These are phyloP conservation scores for Siniperca undulata DNA, from an alignment of 2,797 vertebrate genomes.

Conservation along the genomic window DNA sequence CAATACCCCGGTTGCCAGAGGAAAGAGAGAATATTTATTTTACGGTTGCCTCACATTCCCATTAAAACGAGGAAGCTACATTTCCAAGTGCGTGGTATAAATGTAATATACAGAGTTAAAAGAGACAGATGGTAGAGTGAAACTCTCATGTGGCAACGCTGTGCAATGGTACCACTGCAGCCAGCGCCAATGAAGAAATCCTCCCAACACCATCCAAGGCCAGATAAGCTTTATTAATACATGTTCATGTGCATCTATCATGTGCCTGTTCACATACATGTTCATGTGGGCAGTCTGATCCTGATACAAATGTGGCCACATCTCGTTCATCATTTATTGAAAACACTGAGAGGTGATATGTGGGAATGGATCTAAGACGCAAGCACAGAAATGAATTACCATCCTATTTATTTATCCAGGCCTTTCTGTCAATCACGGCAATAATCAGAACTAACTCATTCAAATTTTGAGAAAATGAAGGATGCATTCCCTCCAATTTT, in stretches of 20 bases:
- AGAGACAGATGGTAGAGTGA: conserved; percentile 85
- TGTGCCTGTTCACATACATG: conserved; percentile 49
- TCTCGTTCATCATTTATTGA: conserved; percentile 68
- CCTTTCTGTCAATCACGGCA: conserved; percentile 85
- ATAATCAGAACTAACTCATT: conserved; percentile 86
- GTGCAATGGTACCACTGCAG: conserved; percentile 73
- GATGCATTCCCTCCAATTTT: conserved; percentile 88
- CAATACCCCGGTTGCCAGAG: conserved; percentile 61
- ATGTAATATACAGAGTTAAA: conserved; percentile 79
- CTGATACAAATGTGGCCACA: conserved; percentile 34
- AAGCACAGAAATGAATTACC: conserved; percentile 74
- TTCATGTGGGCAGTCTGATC: conserved; percentile 32
- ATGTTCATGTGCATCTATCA: conserved; percentile 64
- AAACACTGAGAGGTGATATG: conserved; percentile 61
- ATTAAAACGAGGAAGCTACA: conserved; percentile 81
- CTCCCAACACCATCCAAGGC: conserved; percentile 68
- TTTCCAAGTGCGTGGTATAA: conserved; percentile 77
- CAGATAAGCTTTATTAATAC: conserved; percentile 75
- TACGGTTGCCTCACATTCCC: conserved; percentile 81
- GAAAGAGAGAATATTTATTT: conserved; percentile 80
- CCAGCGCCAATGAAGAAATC: conserved; percentile 75
- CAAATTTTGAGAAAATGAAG: conserved; percentile 91
- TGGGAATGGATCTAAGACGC: conserved; percentile 68
- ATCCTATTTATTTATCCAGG: conserved; percentile 79
- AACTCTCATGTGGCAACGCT: conserved; percentile 80